Conservation (phyloP, 2,888 invertebrate species). For the Mactromeris polynyma region DNA sequence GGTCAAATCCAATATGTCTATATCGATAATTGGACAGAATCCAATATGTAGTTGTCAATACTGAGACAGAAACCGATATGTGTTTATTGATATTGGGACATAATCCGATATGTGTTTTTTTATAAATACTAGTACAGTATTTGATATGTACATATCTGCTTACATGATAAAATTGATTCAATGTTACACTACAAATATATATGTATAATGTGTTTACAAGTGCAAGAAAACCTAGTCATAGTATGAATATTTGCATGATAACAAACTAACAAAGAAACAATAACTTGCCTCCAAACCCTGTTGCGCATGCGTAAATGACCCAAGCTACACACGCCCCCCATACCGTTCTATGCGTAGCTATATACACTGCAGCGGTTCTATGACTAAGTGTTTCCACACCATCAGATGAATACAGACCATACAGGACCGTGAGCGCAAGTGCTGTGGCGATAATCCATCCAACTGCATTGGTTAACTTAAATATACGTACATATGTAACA, state of each 20-base stretch:
- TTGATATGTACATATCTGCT: too few species aligned
- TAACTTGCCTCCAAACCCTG: constrained; percentile 88
- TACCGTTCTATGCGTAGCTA: constrained; percentile 87
- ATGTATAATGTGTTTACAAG: too few species aligned
- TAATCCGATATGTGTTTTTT: too few species aligned
- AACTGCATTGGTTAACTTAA: constrained; percentile 40
- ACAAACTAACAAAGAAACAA: neutral
- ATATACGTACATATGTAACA: neutral
- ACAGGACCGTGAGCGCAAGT: constrained; percentile 47
- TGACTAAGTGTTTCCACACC: constrained; percentile 18
- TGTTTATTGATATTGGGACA: too few species aligned
- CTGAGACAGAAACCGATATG: too few species aligned
- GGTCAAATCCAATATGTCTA: too few species aligned
- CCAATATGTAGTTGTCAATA: too few species aligned
- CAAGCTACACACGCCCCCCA: constrained; percentile 88
- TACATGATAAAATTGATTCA: too few species aligned
- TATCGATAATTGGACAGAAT: too few species aligned
- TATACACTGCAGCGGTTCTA: constrained; percentile 85
- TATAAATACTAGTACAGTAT: too few species aligned
- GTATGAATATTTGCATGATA: neutral
- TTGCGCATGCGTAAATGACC: constrained; percentile 88
- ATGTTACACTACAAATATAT: too few species aligned
- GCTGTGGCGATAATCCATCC: constrained; percentile 55
- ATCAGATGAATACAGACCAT: constrained; percentile 53
- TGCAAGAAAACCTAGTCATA: too few species aligned